Evolutionary conservation across 2,888 invertebrate genomes (phyloP).

Genomic region (Germaria angustata): DNA sequence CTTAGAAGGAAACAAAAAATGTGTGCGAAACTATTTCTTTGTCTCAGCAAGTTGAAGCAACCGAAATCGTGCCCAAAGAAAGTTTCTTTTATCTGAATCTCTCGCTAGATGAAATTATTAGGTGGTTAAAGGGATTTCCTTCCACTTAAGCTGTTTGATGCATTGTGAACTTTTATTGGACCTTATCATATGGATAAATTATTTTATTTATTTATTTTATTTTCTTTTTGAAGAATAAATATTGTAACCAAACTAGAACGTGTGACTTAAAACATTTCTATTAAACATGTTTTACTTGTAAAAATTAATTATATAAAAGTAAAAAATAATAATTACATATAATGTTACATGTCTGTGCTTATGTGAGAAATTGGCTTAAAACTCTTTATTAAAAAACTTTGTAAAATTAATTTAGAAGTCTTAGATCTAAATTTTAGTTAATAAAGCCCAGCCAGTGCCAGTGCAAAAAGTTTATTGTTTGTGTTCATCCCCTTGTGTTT

Average conservation of each 20-base stretch:
- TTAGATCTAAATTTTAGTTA: too few species aligned
- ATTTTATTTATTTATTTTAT: slow-evolving; percentile 16
- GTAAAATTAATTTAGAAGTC: too few species aligned
- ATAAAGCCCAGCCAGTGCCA: too few species aligned
- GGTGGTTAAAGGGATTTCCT: slow-evolving; percentile 48
- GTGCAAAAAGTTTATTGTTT: too few species aligned
- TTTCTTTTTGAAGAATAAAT: slow-evolving; percentile 29
- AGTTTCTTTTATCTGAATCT: slow-evolving; percentile 31
- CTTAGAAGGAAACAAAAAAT: slow-evolving; percentile 9
- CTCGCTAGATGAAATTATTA: slow-evolving; percentile 58
- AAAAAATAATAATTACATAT: not conserved
- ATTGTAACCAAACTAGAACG: slow-evolving; percentile 51
- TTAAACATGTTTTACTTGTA: not conserved
- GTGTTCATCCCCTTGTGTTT: too few species aligned
- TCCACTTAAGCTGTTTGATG: too few species aligned
- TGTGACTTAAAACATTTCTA: slow-evolving; percentile 45
- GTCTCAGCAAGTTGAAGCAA: slow-evolving; percentile 4
- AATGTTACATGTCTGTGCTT: too few species aligned
- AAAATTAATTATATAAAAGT: slow-evolving; percentile 9
- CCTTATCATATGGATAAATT: slow-evolving; percentile 45
- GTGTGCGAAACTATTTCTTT: slow-evolving; percentile 47
- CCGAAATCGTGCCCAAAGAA: slow-evolving; percentile 64
- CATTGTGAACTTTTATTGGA: slow-evolving; percentile 55
- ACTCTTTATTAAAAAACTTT: too few species aligned
- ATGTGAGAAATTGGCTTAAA: too few species aligned